Evolutionary conservation across 2,113 vertebrate genomes (phyloP).

Genomic region (Catharus bicknelli): DNA sequence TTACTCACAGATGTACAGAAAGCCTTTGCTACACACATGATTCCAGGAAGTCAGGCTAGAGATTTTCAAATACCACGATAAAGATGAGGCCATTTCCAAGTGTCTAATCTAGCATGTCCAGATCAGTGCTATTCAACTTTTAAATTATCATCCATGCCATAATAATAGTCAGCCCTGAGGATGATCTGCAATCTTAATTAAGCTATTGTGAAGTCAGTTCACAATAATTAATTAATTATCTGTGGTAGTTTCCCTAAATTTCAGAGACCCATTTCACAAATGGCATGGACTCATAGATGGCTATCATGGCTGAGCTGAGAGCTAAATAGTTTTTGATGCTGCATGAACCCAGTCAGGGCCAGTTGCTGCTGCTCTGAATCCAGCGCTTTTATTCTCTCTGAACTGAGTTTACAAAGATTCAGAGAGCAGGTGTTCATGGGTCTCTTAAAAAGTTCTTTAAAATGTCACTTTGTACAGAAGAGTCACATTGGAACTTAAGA

Average conservation of each 20-base stretch:
- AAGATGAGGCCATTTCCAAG: neutral
- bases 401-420: neutral
- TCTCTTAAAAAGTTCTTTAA: neutral
- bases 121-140: neutral
- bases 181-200: slow-evolving; percentile 30
- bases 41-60: neutral
- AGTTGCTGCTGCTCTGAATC: neutral
- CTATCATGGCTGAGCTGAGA: neutral
- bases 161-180: neutral
- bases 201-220: slow-evolving; percentile 16
- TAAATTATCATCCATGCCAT: neutral
- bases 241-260: neutral
- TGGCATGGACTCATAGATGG: neutral
- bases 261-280: neutral
- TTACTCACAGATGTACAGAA: neutral
- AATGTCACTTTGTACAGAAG: neutral
- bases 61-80: neutral
- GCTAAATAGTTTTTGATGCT: neutral
- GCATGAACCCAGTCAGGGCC: neutral
- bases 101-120: neutral
- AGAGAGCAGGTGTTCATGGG: neutral
- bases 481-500: neutral
- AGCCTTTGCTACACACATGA: neutral
- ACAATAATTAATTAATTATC: slow-evolving; percentile 10
- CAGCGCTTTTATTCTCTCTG: neutral